Percentiles rank a stretch among this genome's conserved stretches.
phyloP scores from a whole-genome alignment of 1,140 invertebrate genomes.

The Dendrolimus kikuchii region DNA sequence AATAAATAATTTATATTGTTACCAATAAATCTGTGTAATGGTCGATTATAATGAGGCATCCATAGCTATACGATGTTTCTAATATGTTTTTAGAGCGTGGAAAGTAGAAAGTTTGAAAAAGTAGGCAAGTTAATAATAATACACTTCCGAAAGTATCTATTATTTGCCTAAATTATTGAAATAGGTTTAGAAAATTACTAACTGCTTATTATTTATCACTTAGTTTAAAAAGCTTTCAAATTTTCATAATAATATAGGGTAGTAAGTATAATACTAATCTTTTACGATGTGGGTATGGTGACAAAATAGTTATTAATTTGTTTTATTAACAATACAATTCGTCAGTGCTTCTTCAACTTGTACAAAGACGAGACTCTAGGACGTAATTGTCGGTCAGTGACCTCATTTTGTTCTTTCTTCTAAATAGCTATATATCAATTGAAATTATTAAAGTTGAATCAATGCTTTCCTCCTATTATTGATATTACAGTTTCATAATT shows the following conservation, averaged over 20 bases:
- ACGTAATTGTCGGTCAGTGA: constrained; percentile 68
- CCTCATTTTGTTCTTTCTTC: constrained; percentile 62
- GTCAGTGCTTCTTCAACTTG: neutral
- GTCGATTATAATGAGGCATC: constrained; percentile 49
- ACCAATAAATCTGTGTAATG: constrained; percentile 36
- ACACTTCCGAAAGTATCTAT: constrained; percentile 41
- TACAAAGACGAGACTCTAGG: constrained; percentile 47
- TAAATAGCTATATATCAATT: constrained; percentile 70
- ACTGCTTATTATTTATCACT: neutral
- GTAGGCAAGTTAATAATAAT: constrained; percentile 46
- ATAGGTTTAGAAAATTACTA: constrained; percentile 9
- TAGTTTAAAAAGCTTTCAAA: neutral
- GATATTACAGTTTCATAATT: constrained; percentile 1
- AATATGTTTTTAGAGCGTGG: constrained; percentile 69
- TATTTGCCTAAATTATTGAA: constrained; percentile 12
- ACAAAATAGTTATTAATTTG: no score
- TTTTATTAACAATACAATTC: neutral
- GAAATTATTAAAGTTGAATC: constrained; percentile 68
- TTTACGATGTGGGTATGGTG: no score
- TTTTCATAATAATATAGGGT: neutral
- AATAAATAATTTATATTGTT: constrained; percentile 10
- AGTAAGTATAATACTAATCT: no score
- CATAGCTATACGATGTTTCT: constrained; percentile 56
- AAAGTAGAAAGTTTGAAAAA: constrained; percentile 70
- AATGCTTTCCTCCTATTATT: constrained; percentile 46